A percentile compares a stretch with the other conserved stretches of the same genome.
phyloP scores from a whole-genome alignment of 1,140 invertebrate genomes.

The Parapsyche elsis region DNA sequence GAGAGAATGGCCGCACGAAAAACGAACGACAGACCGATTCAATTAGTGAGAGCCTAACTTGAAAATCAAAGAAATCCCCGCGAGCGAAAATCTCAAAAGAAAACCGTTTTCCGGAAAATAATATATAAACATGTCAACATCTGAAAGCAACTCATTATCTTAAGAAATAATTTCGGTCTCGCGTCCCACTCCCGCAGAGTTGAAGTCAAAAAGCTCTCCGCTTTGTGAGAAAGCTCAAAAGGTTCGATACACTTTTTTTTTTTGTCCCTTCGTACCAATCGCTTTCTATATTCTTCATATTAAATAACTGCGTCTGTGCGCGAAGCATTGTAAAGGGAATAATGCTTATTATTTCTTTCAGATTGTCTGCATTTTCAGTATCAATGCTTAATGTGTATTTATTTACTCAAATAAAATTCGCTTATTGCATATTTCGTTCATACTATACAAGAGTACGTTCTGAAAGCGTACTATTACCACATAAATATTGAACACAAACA shows the following conservation, averaged over 20 bases:
- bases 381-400: no score
- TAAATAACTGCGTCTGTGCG: no score
- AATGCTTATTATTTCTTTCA: no score
- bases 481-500: no score
- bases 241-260: neutral
- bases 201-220: neutral
- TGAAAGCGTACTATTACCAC: no score
- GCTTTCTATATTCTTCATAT: no score
- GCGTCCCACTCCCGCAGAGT: neutral
- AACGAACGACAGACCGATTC: conserved; percentile 7
- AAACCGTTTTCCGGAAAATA: conserved; percentile 4
- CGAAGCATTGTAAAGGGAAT: no score
- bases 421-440: no score
- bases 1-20: neutral
- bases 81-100: conserved; percentile 13
- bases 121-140: conserved; percentile 20
- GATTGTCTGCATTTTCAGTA: no score
- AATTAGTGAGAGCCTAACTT: conserved; percentile 23
- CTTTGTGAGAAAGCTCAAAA: neutral
- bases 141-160: conserved; percentile 27
- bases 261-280: neutral
- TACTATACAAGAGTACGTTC: no score
- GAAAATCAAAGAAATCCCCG: conserved; percentile 24
- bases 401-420: no score
- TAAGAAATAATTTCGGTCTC: conserved; percentile 20